Evolutionary conservation across 1,140 invertebrate genomes (phyloP), one percentile per base, ranked within the genome.

Genomic region (Tribolium madens): DNA sequence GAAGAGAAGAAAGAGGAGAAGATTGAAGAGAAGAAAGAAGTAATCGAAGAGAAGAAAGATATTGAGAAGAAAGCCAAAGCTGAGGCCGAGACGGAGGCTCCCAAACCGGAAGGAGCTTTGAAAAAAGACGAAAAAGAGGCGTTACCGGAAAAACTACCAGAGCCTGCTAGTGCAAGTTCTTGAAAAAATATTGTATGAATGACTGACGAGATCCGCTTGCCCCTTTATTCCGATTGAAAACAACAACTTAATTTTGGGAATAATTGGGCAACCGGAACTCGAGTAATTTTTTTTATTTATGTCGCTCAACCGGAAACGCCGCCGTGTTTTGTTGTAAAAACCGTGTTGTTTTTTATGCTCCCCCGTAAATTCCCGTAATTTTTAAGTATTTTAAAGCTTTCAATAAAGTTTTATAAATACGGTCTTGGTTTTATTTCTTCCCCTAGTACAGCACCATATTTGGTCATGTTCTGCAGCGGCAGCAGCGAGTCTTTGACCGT

Each of bases 391-490:
- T 77, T 60, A 80, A 82, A 82, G 76, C 77, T 82, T 83, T 81
- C 71, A 83, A 83, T 83, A 83, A 83, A 83, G 80, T 83, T 83
- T 83, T 82, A 82, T 83, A 83, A 79, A 81, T 83, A 81, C 15
- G 21, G 14, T 10, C 6, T 1, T 71, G 14, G 14, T 47, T 47
- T 47, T 71, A 36, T 70, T 21, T 46, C 33, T 70, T n/a, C 2
- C 33, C 47, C 7, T 73, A 36, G 53, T 60, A n/a, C n/a, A 18
- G 4, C 4, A 60, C 36, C 46, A 13, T 72, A 52, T 72, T 52
- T 72, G 70, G 70, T 50, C 68, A 71, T n/a, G 36, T 47, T 71
- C 9, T 12, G 64, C 3, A 13, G 68, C 36, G 12, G 68, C 68
- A 48, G 36, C 4, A 26, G 14, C 64, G 31, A 76, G 74, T 76